Conservation (phyloP, 2,113 vertebrate species). For the Odocoileus virginianus region DNA sequence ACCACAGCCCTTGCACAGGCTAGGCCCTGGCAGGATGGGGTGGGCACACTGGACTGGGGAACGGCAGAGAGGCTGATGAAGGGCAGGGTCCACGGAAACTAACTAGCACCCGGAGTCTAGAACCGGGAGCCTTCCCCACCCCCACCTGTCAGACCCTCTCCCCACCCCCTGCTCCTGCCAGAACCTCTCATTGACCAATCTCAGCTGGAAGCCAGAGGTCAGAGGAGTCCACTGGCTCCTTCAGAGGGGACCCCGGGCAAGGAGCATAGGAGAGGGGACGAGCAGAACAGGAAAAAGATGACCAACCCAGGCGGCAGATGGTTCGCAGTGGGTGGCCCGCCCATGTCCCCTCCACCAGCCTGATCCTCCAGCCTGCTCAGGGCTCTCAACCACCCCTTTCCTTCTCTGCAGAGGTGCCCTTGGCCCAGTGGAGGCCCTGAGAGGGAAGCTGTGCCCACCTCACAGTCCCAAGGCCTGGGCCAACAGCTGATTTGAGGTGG, state of each 20-base stretch:
- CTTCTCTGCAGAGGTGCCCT: background rate
- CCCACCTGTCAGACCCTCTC: background rate
- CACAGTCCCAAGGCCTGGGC: background rate
- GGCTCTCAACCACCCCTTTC: background rate
- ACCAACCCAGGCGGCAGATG: accelerated
- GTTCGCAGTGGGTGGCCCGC: accelerated
- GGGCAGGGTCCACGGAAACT: background rate
- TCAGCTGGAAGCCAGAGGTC: background rate
- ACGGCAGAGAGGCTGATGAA: background rate
- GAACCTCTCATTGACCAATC: background rate
- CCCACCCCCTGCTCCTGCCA: background rate
- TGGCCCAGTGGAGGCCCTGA: background rate
- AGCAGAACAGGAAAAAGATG: background rate
- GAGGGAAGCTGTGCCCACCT: background rate
- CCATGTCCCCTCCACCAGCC: background rate
- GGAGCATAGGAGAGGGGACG: accelerated
- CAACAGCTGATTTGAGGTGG: background rate
- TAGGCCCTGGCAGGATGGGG: background rate
- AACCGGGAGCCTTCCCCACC: background rate
- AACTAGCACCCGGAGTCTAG: background rate
- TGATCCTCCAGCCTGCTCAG: background rate
- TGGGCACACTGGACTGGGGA: background rate
- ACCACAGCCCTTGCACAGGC: background rate
- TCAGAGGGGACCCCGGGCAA: background rate
- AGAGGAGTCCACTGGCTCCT: background rate